Conservation (phyloP, 2,888 invertebrate genomes). For the Brenthis hecate region DNA sequence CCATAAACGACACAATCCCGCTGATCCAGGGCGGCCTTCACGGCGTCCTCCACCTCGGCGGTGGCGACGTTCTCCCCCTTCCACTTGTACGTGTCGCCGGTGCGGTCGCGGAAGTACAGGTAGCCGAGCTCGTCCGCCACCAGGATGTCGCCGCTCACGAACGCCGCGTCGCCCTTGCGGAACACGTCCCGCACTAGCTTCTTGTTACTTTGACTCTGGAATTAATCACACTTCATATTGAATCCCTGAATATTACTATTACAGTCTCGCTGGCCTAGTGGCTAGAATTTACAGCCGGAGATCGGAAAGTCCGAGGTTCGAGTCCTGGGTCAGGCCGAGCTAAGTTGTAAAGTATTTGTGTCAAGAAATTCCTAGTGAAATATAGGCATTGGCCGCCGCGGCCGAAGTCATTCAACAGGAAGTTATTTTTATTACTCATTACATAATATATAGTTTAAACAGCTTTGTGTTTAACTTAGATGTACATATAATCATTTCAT, state of each 20-base stretch:
- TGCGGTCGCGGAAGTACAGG: slow-evolving; percentile 95
- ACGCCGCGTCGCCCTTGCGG: slow-evolving; percentile 92
- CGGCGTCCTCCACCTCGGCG: slow-evolving; percentile 95
- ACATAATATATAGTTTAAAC: too few species aligned
- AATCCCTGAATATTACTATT: neutral
- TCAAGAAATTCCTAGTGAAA: too few species aligned
- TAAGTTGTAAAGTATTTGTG: too few species aligned
- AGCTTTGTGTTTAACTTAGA: too few species aligned
- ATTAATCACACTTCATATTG: neutral
- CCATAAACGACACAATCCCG: slow-evolving; percentile 94
- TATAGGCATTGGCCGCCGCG: too few species aligned
- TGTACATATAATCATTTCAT: too few species aligned
- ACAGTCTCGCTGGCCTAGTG: too few species aligned
- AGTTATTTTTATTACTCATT: too few species aligned
- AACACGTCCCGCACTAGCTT: slow-evolving; percentile 93
- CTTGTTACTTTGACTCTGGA: slow-evolving; percentile 89
- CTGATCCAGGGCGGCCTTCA: slow-evolving; percentile 89
- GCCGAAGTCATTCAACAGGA: too few species aligned
- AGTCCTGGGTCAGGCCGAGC: too few species aligned
- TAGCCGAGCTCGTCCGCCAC: slow-evolving; percentile 96
- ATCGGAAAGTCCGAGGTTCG: too few species aligned
- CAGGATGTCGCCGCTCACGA: slow-evolving; percentile 95
- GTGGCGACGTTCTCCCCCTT: slow-evolving; percentile 99
- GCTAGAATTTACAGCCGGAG: too few species aligned
- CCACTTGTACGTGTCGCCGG: slow-evolving; percentile 94